These are phyloP conservation scores for Uropsilus gracilis DNA, from an alignment of 2,113 vertebrate species.

Conservation along the genomic window DNA sequence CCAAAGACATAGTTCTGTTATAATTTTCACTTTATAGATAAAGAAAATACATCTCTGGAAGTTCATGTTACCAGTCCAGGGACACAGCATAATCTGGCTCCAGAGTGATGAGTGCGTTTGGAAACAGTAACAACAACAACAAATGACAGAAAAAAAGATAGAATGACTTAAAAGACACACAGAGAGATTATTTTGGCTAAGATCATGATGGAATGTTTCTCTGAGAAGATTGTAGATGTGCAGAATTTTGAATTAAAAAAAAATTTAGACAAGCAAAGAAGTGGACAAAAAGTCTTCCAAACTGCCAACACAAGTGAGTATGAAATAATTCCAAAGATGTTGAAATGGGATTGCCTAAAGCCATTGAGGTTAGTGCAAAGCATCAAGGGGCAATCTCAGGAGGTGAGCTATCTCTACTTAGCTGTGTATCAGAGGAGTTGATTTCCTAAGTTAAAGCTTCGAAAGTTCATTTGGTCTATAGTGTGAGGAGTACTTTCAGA, in stretches of 20 bases:
- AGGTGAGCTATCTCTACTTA: fast-evolving
- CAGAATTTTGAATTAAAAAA: background rate
- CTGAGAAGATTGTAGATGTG: background rate
- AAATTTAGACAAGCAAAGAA: background rate
- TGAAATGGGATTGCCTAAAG: background rate
- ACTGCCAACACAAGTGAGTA: background rate
- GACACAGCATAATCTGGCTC: background rate
- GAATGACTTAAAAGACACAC: background rate
- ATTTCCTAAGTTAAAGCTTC: background rate
- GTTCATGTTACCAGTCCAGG: background rate
- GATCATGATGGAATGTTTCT: background rate
- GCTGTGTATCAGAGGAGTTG: background rate
- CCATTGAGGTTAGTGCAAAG: background rate
- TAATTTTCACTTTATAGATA: too few species aligned
- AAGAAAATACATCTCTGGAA: too few species aligned
- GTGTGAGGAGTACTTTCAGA: background rate
- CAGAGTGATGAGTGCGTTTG: background rate
- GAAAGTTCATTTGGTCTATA: background rate
- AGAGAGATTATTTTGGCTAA: background rate
- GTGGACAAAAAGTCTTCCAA: background rate
- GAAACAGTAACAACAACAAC: background rate
- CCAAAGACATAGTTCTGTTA: background rate
- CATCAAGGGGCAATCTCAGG: background rate
- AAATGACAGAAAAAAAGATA: background rate
- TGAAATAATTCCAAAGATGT: background rate